phyloP scores from a whole-genome alignment of 2,888 invertebrate genomes.

The Ferdinandea cuprea region DNA sequence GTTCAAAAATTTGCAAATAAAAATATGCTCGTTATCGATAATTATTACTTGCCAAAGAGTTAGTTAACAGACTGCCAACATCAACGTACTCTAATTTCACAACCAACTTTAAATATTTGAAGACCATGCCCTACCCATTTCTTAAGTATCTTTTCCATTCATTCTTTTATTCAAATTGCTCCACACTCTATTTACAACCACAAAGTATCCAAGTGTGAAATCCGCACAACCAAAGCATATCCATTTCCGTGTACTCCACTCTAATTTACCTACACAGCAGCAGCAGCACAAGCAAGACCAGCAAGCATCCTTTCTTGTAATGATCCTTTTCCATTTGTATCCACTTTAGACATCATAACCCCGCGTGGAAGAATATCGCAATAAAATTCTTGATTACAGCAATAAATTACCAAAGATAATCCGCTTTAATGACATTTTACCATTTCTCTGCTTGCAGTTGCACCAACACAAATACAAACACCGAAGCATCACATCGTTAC shows the following conservation, averaged over 20 bases:
- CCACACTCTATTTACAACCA: neutral
- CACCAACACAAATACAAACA: slow-evolving; percentile 23
- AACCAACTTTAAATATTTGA: too few relatives aligned
- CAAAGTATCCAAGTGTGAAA: slow-evolving; percentile 38
- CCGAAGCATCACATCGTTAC: slow-evolving; percentile 42
- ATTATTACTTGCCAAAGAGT: too few relatives aligned
- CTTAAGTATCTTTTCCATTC: neutral
- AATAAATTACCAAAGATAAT: slow-evolving; percentile 73
- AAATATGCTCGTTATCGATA: too few relatives aligned
- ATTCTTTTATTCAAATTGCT: slow-evolving; percentile 21
- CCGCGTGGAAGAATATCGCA: slow-evolving; percentile 67
- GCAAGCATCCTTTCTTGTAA: slow-evolving; percentile 45
- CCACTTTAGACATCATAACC: slow-evolving; percentile 71
- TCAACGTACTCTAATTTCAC: too few relatives aligned
- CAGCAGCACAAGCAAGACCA: neutral
- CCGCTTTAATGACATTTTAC: slow-evolving; percentile 74
- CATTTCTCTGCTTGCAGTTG: slow-evolving; percentile 72
- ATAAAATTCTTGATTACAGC: slow-evolving; percentile 74
- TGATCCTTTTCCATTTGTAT: slow-evolving; percentile 73
- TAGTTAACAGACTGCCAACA: too few relatives aligned
- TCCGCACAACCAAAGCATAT: slow-evolving; percentile 50
- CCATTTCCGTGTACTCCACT: slow-evolving; percentile 47
- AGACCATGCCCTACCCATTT: neutral
- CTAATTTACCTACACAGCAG: slow-evolving; percentile 46
- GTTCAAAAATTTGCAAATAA: too few relatives aligned